phyloP scores from a whole-genome alignment of 2,797 vertebrate species.

The Alosa sapidissima region DNA sequence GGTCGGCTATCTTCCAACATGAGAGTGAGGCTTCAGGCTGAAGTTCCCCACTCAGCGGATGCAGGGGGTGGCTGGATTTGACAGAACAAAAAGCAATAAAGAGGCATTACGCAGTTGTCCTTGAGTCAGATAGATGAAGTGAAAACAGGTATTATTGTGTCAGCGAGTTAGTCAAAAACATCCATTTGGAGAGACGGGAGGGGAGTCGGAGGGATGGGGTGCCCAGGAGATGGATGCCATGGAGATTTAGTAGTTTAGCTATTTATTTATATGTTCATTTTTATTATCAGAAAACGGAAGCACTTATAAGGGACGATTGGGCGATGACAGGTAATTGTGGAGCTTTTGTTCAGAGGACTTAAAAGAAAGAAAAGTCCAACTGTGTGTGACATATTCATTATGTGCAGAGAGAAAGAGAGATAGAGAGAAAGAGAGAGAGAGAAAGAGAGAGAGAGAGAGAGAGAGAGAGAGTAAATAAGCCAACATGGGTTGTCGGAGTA shows the following conservation, averaged over 20 bases:
- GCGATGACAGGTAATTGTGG: background rate
- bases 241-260: constrained; percentile 28
- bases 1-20: too few relatives aligned
- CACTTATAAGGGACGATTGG: background rate
- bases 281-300: background rate
- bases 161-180: constrained; percentile 48
- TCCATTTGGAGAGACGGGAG: constrained; percentile 41
- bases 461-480: background rate
- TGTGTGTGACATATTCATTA: constrained; percentile 13
- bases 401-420: constrained; percentile 11
- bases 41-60: constrained; percentile 49
- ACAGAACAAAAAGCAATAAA: constrained; percentile 28
- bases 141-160: constrained; percentile 50
- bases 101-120: constrained; percentile 49
- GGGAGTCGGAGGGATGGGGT: background rate
- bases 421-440: background rate
- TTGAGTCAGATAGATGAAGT: constrained; percentile 35
- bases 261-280: background rate
- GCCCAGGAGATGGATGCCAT: constrained; percentile 30
- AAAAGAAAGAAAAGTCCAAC: background rate
- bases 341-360: constrained; percentile 5
- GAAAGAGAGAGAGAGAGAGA: constrained; percentile 9
- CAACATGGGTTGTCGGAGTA: background rate
- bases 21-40: background rate
- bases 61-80: background rate